Evolutionary conservation across 2,797 vertebrate genomes (phyloP), one percentile per base, ranked within the genome.

Genomic region (Carapus acus): DNA sequence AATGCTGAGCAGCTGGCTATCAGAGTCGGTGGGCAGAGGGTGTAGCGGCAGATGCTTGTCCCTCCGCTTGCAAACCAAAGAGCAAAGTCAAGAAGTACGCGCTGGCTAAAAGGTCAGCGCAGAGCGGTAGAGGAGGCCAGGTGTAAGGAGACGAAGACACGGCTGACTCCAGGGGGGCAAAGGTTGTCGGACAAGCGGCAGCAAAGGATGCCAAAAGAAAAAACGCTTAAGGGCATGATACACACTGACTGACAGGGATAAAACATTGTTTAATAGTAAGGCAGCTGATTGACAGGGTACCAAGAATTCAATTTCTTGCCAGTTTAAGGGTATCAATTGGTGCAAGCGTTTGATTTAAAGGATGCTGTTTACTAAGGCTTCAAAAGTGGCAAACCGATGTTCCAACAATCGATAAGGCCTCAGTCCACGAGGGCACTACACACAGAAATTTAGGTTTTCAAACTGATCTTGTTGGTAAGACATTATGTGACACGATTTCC

Each of bases 241-340:
- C 82, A 73, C 62, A 84, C 62, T 67, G 24, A 27, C 80, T 74
- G 83, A 51, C 61, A 39, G 65, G 78, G 77, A 71, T 77, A 71
- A 79, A 67, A 79, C 60, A 67, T 27, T 72, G 61, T 73, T 66
- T 67, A 55, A 65, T 54, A 20, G 44, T 51, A 58, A 69, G 58
- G 42, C 57, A 49, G 65, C 36, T 56, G 52, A 65, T n/a, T 57
- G 55, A 71, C 54, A 58, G 40, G 34, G 56, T 59, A 65, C 48
- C 34, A 45, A 22, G 39, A 54, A 53, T 59, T 73, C 58, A 42
- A 55, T 71, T 76, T 67, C 23, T 12, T 27, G 4, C 24, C 24
- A 27, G 24, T 27, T 27, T 9, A 27, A 27, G 9, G 9, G 9
- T 27, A 9, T 5, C 5, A 27, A 27, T 27, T 27, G 4, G 24